Evolutionary conservation across 2,113 vertebrate genomes (phyloP), one percentile per base, ranked within the genome.

Genomic region (Rhynchopsitta pachyrhyncha): DNA sequence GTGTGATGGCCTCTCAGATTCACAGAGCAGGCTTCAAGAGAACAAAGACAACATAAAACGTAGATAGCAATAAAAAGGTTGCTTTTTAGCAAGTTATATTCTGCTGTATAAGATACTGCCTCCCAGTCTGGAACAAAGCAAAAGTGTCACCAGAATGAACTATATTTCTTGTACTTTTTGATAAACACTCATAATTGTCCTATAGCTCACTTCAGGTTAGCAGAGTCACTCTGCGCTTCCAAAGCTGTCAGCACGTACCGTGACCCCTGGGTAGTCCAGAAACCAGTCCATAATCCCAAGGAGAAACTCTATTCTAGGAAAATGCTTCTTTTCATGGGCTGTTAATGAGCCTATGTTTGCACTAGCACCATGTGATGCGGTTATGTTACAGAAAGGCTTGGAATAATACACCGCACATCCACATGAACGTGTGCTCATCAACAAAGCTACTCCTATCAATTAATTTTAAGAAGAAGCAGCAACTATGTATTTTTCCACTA

Each of bases 281-380:
- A 88, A 68, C 76, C 50, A 78, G 77, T 71, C 1, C 1, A 44
- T 84, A 95, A 77, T 68, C 93, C 88, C 92, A 82, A 9, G 24
- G 77, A 83, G 83, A 93, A 96, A 46, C 86, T 13, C 19, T 83
- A 50, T 90, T 95, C 86, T 71, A 13, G 9, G 86, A 95, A 95
- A 95, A 96, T 86, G 91, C 83, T 73, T 93, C 86, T 92, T 68
- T 95, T 95, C 93, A 93, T 75, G 94, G 91, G 52, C 88, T 91
- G 94, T 84, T 96, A 95, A 89, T 0, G 9, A 92, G 94, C 91
- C 89, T 88, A 78, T 89, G 86, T 95, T 95, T 93, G 96, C 92
- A 82, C 80, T 95, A 71, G 92, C 92, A 71, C 74, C 94, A 71
- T 93, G 95, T 96, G 92, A 93, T 20, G 6, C 5, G 55, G 80